Evolutionary conservation across 1,140 invertebrate species (phyloP).

Genomic region (Megathymus violae): DNA sequence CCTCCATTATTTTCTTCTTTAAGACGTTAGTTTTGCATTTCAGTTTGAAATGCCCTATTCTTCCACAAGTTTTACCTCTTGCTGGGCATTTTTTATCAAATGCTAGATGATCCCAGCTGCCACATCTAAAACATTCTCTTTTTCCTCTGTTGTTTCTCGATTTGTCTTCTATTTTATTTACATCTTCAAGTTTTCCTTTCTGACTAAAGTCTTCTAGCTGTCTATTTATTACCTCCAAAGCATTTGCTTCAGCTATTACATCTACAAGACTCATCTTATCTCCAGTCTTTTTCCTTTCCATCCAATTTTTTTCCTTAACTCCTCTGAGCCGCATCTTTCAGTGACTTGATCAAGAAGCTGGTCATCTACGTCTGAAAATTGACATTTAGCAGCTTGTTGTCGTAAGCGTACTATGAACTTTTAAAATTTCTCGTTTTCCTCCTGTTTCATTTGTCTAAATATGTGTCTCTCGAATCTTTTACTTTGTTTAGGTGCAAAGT

Average conservation of each 20-base stretch:
- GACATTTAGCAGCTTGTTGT: constrained; percentile 28
- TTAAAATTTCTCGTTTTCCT: constrained; percentile 37
- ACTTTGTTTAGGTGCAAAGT: constrained; percentile 6
- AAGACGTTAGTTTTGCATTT: too few relatives aligned
- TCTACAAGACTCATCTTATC: constrained; percentile 23
- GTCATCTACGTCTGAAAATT: constrained; percentile 12
- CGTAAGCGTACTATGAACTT: constrained; percentile 38
- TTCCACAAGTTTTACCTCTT: too few relatives aligned
- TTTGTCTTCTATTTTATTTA: constrained; percentile 13
- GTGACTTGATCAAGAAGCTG: constrained; percentile 32
- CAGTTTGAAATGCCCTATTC: too few relatives aligned
- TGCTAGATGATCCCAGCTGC: too few relatives aligned
- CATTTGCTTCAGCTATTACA: constrained; percentile 29
- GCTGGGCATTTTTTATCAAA: too few relatives aligned
- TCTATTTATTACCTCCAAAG: constrained; percentile 21
- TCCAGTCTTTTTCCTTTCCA: too few relatives aligned
- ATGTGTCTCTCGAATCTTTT: constrained; percentile 8
- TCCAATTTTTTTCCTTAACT: constrained; percentile 32
- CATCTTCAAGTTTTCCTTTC: not conserved
- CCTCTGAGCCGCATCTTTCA: constrained; percentile 27
- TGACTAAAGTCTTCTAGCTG: not conserved
- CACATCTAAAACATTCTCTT: too few relatives aligned
- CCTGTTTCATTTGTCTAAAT: constrained; percentile 38
- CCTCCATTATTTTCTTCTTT: too few relatives aligned
- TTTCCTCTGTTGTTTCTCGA: not conserved